Conservation (phyloP, 2,797 vertebrate genomes). For the Pristis pectinata region DNA sequence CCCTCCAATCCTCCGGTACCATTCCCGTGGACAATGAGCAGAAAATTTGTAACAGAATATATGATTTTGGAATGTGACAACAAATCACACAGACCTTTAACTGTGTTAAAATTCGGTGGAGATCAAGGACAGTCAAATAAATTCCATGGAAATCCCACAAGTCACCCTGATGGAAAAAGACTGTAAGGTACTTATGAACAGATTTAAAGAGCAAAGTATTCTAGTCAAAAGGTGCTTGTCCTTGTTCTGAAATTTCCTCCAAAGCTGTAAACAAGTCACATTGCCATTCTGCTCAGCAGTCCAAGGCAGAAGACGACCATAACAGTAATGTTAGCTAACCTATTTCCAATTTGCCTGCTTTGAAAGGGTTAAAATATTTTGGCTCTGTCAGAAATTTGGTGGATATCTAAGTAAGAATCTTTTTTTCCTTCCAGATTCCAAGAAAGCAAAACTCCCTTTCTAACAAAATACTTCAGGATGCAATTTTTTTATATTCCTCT, state of each 20-base stretch:
- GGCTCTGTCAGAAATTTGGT: background rate
- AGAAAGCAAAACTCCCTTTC: conserved; percentile 71
- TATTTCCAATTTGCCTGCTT: background rate
- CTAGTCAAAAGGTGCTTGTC: background rate
- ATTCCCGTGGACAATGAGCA: too few relatives aligned
- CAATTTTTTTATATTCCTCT: conserved; percentile 87
- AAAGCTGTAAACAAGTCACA: background rate
- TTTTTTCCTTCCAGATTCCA: conserved; percentile 51
- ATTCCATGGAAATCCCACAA: background rate
- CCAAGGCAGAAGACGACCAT: background rate
- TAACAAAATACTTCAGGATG: conserved; percentile 80
- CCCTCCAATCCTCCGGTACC: too few relatives aligned
- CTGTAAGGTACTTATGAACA: background rate
- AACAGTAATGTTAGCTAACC: background rate
- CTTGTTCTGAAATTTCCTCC: background rate
- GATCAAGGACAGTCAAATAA: background rate
- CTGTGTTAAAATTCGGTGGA: background rate
- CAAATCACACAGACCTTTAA: background rate
- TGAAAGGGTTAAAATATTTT: background rate
- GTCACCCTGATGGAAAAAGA: background rate
- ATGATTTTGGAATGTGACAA: background rate
- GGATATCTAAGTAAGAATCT: background rate
- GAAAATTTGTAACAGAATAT: background rate
- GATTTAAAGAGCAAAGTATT: background rate
- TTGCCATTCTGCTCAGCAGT: background rate